Evolutionary conservation across 2,888 invertebrate genomes (phyloP).

Genomic region (Drosophila percnosoma): DNA sequence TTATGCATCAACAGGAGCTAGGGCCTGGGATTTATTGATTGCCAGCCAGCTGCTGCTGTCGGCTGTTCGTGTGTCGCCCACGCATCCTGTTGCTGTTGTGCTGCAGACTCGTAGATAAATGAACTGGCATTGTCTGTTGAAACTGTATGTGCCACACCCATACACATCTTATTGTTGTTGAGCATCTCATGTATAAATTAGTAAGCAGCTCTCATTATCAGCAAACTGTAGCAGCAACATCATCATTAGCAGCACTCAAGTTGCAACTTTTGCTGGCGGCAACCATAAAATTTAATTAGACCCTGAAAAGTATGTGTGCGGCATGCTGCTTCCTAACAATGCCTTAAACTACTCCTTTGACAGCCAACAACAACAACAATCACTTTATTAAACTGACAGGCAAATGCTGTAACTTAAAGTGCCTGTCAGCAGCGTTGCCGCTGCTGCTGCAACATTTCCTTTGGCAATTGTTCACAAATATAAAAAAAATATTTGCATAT

Average conservation of each 20-base stretch:
- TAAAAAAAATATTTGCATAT: slow-evolving; percentile 58
- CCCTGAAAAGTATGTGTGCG: slow-evolving; percentile 25
- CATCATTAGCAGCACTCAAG: slow-evolving; percentile 56
- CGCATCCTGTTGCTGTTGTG: slow-evolving; percentile 49
- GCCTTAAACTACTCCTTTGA: slow-evolving; percentile 50
- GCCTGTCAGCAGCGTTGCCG: slow-evolving; percentile 31
- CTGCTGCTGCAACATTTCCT: slow-evolving; percentile 6
- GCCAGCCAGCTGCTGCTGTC: slow-evolving; percentile 36
- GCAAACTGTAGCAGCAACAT: slow-evolving; percentile 45
- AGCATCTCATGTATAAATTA: slow-evolving; percentile 70
- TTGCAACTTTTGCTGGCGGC: slow-evolving; percentile 55
- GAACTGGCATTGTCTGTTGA: slow-evolving; percentile 47
- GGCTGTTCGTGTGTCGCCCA: slow-evolving; percentile 38
- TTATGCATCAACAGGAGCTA: slow-evolving; percentile 76
- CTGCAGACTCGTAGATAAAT: slow-evolving; percentile 56
- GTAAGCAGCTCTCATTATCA: slow-evolving; percentile 49
- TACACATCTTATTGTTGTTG: slow-evolving; percentile 38
- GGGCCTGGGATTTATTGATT: slow-evolving; percentile 79
- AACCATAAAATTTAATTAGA: slow-evolving; percentile 76
- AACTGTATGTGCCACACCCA: neutral
- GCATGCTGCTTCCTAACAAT: slow-evolving; percentile 14
- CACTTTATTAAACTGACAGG: slow-evolving; percentile 55
- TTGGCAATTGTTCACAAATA: slow-evolving; percentile 63
- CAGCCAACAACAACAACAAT: slow-evolving; percentile 22
- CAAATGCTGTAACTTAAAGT: slow-evolving; percentile 37